Evolutionary conservation across 2,113 vertebrate species (phyloP), one percentile per base, ranked within the genome.

Genomic region (Chaetorhynchus papuensis): DNA sequence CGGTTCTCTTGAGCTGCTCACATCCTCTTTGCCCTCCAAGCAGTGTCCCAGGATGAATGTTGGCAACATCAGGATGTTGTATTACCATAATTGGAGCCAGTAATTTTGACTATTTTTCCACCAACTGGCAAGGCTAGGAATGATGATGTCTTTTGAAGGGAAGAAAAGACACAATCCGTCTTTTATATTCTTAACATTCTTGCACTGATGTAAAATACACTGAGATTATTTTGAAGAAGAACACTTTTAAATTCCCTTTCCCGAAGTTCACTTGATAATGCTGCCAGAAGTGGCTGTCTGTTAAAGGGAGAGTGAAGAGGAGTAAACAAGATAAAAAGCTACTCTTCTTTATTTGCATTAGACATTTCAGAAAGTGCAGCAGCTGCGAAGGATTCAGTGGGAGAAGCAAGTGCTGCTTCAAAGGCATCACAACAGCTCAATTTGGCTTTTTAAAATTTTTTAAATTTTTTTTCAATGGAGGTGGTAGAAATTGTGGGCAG

Each of bases 171-270:
- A 52, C 69, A 44, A 81, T 93, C 84, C 4, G 0, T 93, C 87
- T 91, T 89, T 83, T 89, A 60, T 82, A 89, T 78, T 93, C 83
- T 83, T 49, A 70, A 54, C 54, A 17, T 91, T 83, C 64, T 70
- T 65, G 33, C 72, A 23, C 50, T 53, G 68, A 70, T 91, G 83
- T 87, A 89, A 96, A 96, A 95, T 94, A 88, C 80, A n/a, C 33
- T 14, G 45, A 93, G 92, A 83, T 93, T 80, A 93, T 80, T 92
- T 93, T 93, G 79, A 93, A 80, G 87, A 76, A 83, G 37, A 92
- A 17, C 63, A 59, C 86, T 90, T 95, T 93, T 50, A 77, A 88
- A 92, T 89, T 86, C 72, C 42, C 83, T 89, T 84, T 88, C 71
- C 71, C 10, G 10, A 90, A 81, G 72, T 79, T 93, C n/a, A 57